phyloP scores from a whole-genome alignment of 1,140 invertebrate species.

The Dinoponera quadriceps region DNA sequence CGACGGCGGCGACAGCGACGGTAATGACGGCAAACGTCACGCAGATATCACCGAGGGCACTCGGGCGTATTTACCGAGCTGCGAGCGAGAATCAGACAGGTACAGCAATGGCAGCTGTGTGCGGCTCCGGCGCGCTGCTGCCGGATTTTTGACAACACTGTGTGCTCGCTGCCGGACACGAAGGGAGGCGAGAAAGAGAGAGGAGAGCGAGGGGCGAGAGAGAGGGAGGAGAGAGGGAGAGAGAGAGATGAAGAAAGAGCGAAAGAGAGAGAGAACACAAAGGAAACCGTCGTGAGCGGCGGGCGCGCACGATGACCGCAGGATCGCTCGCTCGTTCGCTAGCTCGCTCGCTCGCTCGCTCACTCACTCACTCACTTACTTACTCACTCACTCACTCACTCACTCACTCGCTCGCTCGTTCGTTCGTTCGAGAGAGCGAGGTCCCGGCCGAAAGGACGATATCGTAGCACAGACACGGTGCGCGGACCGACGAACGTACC shows the following conservation, averaged over 20 bases:
- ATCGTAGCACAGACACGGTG: neutral
- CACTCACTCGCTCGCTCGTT: no score
- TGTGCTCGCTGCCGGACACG: constrained; percentile 41
- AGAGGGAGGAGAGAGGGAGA: constrained; percentile 7
- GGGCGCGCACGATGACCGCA: constrained; percentile 41
- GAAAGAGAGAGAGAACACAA: constrained; percentile 60
- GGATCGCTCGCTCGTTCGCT: neutral
- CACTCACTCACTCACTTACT: no score
- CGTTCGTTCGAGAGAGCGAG: neutral
- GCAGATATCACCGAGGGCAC: constrained; percentile 22
- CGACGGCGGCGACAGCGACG: constrained; percentile 31
- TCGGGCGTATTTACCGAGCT: constrained; percentile 56
- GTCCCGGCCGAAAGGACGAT: neutral
- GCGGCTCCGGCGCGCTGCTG: constrained; percentile 67
- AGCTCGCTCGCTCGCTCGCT: no score
- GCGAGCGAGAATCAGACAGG: constrained; percentile 63
- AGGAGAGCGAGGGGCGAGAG: neutral
- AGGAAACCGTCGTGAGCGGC: constrained; percentile 63
- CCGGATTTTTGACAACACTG: constrained; percentile 77
- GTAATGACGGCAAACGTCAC: constrained; percentile 18
- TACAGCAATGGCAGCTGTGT: constrained; percentile 71
- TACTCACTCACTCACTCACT: no score
- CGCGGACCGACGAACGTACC: constrained; percentile 38
- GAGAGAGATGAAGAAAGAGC: constrained; percentile 31
- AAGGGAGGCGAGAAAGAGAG: constrained; percentile 39